Evolutionary conservation across 2,797 vertebrate genomes (phyloP).

Genomic region (Melanotaenia maccullochi): DNA sequence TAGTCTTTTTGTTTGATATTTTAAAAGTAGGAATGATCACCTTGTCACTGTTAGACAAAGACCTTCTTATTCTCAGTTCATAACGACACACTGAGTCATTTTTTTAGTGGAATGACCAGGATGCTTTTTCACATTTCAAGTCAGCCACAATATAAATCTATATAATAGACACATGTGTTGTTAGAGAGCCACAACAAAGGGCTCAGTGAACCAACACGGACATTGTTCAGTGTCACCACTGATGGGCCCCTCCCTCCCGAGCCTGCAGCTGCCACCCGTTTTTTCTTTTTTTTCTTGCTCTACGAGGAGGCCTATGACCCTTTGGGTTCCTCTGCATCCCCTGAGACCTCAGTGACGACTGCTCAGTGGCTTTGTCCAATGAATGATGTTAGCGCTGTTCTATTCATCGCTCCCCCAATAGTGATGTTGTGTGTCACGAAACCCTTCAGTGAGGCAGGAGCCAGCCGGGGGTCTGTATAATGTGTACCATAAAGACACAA

Average conservation of each 20-base stretch:
- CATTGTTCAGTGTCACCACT: slow-evolving; percentile 70
- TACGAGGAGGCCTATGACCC: slow-evolving; percentile 56
- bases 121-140: not conserved
- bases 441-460: slow-evolving; percentile 45
- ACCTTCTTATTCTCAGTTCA: not conserved
- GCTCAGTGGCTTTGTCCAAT: slow-evolving; percentile 68
- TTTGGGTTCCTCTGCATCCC: slow-evolving; percentile 54
- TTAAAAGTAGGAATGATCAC: not conserved
- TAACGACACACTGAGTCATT: not conserved
- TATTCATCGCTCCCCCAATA: slow-evolving; percentile 77
- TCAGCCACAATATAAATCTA: slow-evolving; percentile 11
- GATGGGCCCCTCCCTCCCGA: slow-evolving; percentile 48
- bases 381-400: slow-evolving; percentile 60
- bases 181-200: slow-evolving; percentile 70
- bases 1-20: slow-evolving; percentile 28
- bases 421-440: slow-evolving; percentile 65
- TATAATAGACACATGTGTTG: slow-evolving; percentile 34
- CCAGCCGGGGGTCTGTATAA: slow-evolving; percentile 51
- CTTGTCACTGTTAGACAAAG: not conserved
- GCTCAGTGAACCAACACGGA: slow-evolving; percentile 70
- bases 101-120: not conserved
- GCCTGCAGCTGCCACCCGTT: slow-evolving; percentile 43
- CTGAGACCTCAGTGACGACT: slow-evolving; percentile 68
- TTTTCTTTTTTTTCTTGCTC: slow-evolving; percentile 36
- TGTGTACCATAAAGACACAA: slow-evolving; percentile 48